phyloP scores from a whole-genome alignment of 2,113 vertebrate species.

The Carlito syrichta region DNA sequence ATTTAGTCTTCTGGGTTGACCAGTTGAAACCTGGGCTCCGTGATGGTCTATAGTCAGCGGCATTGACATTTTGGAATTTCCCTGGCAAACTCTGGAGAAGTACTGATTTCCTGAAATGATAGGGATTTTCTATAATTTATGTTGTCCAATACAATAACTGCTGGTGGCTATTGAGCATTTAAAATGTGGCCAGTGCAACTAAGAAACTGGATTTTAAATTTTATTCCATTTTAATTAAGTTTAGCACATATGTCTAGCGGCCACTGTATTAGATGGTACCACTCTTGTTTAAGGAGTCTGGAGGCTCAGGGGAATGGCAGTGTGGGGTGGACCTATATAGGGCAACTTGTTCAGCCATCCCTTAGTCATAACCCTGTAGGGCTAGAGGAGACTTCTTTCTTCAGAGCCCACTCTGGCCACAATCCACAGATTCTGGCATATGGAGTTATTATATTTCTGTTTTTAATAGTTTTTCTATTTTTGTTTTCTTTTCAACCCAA shows the following conservation, averaged over 20 bases:
- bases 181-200: background rate
- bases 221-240: background rate
- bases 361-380: background rate
- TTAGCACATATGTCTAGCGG: background rate
- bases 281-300: background rate
- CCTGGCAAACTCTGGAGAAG: background rate
- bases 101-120: background rate
- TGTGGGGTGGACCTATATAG: background rate
- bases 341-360: background rate
- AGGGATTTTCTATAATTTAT: background rate
- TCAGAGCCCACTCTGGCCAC: background rate
- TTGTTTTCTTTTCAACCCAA: background rate
- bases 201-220: background rate
- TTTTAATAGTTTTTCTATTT: background rate
- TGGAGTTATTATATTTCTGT: background rate
- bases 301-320: background rate
- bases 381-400: background rate
- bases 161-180: background rate
- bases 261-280: background rate
- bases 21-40: background rate
- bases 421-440: background rate
- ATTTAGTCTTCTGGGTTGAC: background rate
- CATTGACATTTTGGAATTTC: background rate
- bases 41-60: background rate
- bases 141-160: background rate